phyloP scores from a whole-genome alignment of 2,888 invertebrate genomes.

The Chouioia cunea region DNA sequence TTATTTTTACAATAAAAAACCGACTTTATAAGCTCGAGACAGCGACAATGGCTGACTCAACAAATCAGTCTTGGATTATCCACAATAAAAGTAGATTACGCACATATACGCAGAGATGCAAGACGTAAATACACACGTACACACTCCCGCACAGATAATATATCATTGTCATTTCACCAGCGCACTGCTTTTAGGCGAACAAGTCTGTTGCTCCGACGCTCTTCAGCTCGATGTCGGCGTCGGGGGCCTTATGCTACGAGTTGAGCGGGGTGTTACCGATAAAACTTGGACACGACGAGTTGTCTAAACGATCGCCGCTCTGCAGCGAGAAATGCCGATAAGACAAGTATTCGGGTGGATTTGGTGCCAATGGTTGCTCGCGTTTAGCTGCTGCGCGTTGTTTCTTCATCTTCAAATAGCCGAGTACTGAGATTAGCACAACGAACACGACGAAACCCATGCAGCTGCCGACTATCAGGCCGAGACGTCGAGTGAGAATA shows the following conservation, averaged over 20 bases:
- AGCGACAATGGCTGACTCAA: conserved; percentile 48
- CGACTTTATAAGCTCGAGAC: conserved; percentile 23
- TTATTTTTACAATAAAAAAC: conserved; percentile 33
- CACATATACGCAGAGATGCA: too few species aligned
- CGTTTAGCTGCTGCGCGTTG: conserved; percentile 81
- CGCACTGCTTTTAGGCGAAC: conserved; percentile 11
- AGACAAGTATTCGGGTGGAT: conserved; percentile 85
- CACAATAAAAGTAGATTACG: too few species aligned
- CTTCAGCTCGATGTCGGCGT: conserved; percentile 60
- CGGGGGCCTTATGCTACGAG: conserved; percentile 62
- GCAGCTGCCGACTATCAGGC: conserved; percentile 88
- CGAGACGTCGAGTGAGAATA: conserved; percentile 84
- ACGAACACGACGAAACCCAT: conserved; percentile 90
- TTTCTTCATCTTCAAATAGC: conserved; percentile 88
- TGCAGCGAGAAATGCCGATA: conserved; percentile 81
- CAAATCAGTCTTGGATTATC: conserved; percentile 62
- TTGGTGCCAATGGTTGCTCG: conserved; percentile 73
- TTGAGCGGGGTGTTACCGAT: conserved; percentile 63
- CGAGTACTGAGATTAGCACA: conserved; percentile 84
- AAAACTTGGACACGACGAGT: conserved; percentile 63
- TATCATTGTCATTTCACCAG: not conserved
- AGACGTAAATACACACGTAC: too few species aligned
- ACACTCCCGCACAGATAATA: too few species aligned
- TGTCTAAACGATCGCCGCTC: conserved; percentile 72
- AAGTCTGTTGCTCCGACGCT: conserved; percentile 47